Evolutionary conservation across 2,113 vertebrate species (phyloP), one percentile per base, ranked within the genome.

Genomic region (Tachuris rubrigastra): DNA sequence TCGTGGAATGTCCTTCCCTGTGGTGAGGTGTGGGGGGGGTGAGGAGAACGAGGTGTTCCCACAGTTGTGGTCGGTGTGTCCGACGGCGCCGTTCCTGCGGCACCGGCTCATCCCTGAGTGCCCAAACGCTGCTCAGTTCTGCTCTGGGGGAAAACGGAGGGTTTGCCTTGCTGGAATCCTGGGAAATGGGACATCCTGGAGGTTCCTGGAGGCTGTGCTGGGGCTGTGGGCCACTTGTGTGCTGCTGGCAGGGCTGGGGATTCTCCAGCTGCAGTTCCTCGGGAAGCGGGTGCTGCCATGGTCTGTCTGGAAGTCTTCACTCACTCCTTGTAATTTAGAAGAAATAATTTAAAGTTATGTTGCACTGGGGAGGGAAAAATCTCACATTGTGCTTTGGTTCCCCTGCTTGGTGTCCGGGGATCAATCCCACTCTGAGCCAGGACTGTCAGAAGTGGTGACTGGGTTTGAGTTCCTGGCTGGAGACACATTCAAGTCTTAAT

Each of bases 51-150:
- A 21, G 20, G 12, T 0, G 33, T 10, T 85, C 20, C 33, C 14
- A 0, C 69, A 16, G 33, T 4, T 25, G 7, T 60, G 27, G 50
- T 27, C 35, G 9, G 65, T 37, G 41, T 50, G 72, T 66, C 24
- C 66, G 4, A 2, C 1, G 6, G 55, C 3, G 14, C 31, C 1
- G 1, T 11, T 5, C 72, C 55, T 4, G 0, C 65, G 27, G 47
- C 66, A 18, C 47, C 1, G 3, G 56, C 55, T 28, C 12, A 1
- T 25, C 59, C 60, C 13, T 1, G 3, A 3, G 25, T 18, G 16
- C 41, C 39, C 1, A 1, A 6, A 5, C 27, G 3, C 0, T 12
- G 22, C 17, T 11, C 3, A 0, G 8, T 11, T 52, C 7, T 25
- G 69, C 39, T 39, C 3, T 2, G 1, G 1, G 86, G 86, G 63